These are phyloP conservation scores for Bubo bubo DNA, from an alignment of 2,113 vertebrate species.

Conservation along the genomic window DNA sequence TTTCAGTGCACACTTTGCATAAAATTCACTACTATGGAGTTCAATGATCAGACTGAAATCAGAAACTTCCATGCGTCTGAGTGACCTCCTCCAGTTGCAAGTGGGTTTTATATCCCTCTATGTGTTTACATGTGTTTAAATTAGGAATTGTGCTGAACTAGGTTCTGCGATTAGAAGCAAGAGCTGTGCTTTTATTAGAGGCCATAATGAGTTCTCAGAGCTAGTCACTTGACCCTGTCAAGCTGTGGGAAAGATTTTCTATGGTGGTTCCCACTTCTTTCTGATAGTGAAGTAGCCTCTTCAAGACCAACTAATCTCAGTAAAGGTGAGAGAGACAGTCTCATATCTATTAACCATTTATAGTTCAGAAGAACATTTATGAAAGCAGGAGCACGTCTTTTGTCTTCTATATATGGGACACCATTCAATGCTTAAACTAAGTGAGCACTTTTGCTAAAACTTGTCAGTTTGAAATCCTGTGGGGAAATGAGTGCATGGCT, in stretches of 20 bases:
- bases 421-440: not conserved
- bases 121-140: slow-evolving; percentile 30
- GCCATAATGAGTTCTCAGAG: slow-evolving; percentile 23
- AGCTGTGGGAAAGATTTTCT: slow-evolving; percentile 47
- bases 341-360: slow-evolving; percentile 1
- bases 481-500: not conserved
- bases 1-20: not conserved
- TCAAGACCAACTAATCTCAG: slow-evolving; percentile 5
- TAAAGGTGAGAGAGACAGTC: slow-evolving; percentile 13
- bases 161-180: slow-evolving; percentile 2
- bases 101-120: not conserved
- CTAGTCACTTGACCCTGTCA: not conserved
- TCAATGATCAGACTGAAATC: not conserved
- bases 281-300: slow-evolving; percentile 23
- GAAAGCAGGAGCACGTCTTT: slow-evolving; percentile 6
- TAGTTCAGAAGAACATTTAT: slow-evolving; percentile 1
- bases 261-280: slow-evolving; percentile 30
- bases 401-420: not conserved
- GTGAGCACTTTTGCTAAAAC: not conserved
- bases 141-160: not conserved
- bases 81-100: not conserved
- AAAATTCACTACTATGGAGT: not conserved
- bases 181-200: slow-evolving; percentile 39
- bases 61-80: not conserved
- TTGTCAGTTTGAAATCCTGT: not conserved